Evolutionary conservation across 2,888 invertebrate genomes (phyloP), one percentile per base, ranked within the genome.

Genomic region (Drosophila barbarae): DNA sequence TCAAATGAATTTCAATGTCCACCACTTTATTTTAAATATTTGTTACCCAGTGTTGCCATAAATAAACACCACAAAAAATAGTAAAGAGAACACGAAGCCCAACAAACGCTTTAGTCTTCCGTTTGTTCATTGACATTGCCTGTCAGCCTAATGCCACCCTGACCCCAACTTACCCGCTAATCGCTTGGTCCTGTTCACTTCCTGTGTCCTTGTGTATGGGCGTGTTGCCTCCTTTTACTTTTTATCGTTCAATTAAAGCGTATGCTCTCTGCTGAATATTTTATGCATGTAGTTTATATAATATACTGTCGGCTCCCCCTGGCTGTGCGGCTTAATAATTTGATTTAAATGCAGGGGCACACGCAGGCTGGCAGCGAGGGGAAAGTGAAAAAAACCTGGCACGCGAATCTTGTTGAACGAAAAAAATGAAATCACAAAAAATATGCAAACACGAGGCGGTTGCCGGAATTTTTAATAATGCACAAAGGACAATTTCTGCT

Each of bases 231-330:
- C 12, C 47, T 21, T 34, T 44, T 39, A 28, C 21, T 42, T 42
- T 69, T 67, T 46, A 38, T 42, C 36, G 69, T 57, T 67, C 39
- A 69, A 69, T 58, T 69, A 41, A 67, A 52, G 23, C 67, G 32
- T 58, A 47, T 52, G 46, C 59, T 18, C 26, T 41, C 26, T 28
- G 44, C 47, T 60, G 18, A 63, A 66, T 68, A 50, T 58, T 71
- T 81, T 68, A 77, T 84, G 84, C 81, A 80, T 77, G 82, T 64
- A 68, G 42, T 54, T 47, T 57, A 36, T 50, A 44, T 41, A 38
- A 52, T 44, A 52, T 36, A 38, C 56, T 18, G 56, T 53, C 23
- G 49, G 52, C 44, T 50, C 28, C 44, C 65, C 49, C 35, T 64
- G 38, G 23, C n/a, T 26, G n/a, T 65, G 72, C 47, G 53, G 65